Base-by-base conservation (phyloP, 2,888 invertebrate species). In the Baccha elongata region DNA sequence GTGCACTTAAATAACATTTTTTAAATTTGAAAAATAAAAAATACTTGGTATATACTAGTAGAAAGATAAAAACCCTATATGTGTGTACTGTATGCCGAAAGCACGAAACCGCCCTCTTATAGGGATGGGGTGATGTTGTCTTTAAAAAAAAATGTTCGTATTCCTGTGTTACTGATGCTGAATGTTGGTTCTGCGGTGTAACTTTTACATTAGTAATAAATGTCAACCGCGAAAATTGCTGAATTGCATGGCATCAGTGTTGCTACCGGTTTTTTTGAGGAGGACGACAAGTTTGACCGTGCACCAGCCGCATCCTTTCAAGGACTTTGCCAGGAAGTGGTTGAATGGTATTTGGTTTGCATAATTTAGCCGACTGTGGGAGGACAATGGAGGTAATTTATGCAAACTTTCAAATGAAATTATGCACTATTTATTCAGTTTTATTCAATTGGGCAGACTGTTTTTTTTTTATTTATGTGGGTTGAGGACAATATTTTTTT, bases 201-300 rank as follows among this genome's bases (percentile, higher is more conserved):
- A 67, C 71, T 72, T 55, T 52, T 81, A 76, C 76, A 81, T 76
- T 58, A 81, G 71, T 67, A 55, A 81, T 71, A 75, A 81, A 76
- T 76, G 52, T 76, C 76, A 81, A 71, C 76, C 65, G 46, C 81
- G 71, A 67, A 81, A 55, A 76, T 76, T 81, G 50, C 65, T 44
- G 75, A 81, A 76, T 81, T 52, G 58, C 46, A 32, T 52, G 40
- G 48, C 67, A 67, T 21, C 60, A 35, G 15, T 44, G 29, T 21
- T 29, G 8, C 10, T 42, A 15, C 5, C 4, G 40, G 13, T 11
- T n/a, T 52, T 26, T 55, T 19, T 23, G 2, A 46, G 68, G 5
- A 65, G 35, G 8, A 35, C 23, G 8, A 42, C 19, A 37, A 21
- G 5, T 60, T 60, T 58, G 37, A 35, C 42, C 17, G 13, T 53